A percentile compares a stretch with the other conserved stretches of the same genome.
Evolutionary conservation across 2,113 vertebrate genomes (phyloP).

Genomic region (Nanger granti): DNA sequence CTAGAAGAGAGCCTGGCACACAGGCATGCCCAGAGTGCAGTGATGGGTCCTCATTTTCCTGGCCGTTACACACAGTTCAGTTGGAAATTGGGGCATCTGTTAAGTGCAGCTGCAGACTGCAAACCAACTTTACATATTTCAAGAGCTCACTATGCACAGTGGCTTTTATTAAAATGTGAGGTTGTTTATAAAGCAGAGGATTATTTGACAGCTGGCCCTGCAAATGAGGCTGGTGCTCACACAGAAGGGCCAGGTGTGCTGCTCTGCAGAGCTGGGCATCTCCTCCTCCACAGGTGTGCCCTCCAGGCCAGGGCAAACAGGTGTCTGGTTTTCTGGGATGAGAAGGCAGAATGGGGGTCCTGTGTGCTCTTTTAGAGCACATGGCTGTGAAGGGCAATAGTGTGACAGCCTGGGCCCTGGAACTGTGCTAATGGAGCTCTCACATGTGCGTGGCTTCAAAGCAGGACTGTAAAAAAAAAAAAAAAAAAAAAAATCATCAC

Average conservation of each 20-base stretch:
- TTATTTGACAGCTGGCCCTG: slow-evolving; percentile 24
- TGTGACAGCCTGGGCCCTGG: neutral
- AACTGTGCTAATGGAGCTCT: neutral
- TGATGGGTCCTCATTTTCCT: neutral
- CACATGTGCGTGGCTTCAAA: neutral
- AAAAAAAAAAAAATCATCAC: neutral
- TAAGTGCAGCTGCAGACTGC: slow-evolving; percentile 7
- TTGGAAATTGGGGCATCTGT: neutral
- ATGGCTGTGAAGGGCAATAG: neutral
- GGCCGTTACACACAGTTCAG: neutral
- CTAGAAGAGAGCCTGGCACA: neutral
- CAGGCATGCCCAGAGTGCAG: neutral
- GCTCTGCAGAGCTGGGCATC: neutral
- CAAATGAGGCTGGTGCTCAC: neutral
- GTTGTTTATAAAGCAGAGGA: slow-evolving; percentile 25
- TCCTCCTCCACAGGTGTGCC: neutral
- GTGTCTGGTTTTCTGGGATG: neutral
- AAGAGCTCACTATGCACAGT: neutral
- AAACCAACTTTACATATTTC: neutral
- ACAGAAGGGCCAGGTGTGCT: slow-evolving; percentile 26
- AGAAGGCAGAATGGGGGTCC: neutral
- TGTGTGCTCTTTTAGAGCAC: neutral
- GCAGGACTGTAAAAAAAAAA: neutral
- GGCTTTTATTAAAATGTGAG: slow-evolving; percentile 33
- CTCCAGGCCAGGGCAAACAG: neutral